Evolutionary conservation across 2,888 invertebrate species (phyloP), one percentile per base, ranked within the genome.

Genomic region (Clusia tigrina): DNA sequence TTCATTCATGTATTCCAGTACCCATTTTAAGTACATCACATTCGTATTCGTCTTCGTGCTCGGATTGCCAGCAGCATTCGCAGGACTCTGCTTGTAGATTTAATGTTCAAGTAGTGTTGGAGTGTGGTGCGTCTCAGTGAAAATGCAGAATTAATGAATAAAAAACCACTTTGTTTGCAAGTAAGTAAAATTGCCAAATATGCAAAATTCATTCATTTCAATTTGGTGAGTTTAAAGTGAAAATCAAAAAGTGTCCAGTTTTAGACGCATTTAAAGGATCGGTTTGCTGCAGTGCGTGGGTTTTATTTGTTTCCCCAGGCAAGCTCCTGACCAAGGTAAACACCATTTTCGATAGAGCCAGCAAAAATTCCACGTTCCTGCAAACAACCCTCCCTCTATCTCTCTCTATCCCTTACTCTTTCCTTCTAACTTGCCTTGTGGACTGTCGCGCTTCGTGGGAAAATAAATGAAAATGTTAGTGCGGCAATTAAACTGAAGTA

Each of bases 1-100:
- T 60, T 60, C 60, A 60, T 60, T 60, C 60, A 60, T 20, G 25
- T 52, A 38, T 59, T 32, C 32, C 32, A 32, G 12, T 9, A 32
- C 12, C 32, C 32, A 32, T 32, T 32, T 32, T 6, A 32, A 32
- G 12, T 9, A 32, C 32, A 12, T 32, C 32, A 32, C 32, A 12
- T 9, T 12, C 32, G 12, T 9, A n/a, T n/a, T n/a, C 32, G 32
- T 12, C 12, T 32, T 32, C 12, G 6, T 32, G 32, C 32, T 9
- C 32, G 32, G 6, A 12, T 12, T 32, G 6, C 32, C 32, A 32
- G 32, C 12, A 9, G 32, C n/a, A n/a, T n/a, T n/a, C n/a, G n/a
- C n/a, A n/a, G 12, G 6, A 12, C 32, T 32, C 12, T 32, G 32
- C 12, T 12, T 32, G 6, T 32, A 9, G 32, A 12, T 32, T 6